A percentile compares a stretch with the other conserved stretches of the same genome.
phyloP scores from a whole-genome alignment of 2,113 vertebrate genomes.

The Etia nguti region DNA sequence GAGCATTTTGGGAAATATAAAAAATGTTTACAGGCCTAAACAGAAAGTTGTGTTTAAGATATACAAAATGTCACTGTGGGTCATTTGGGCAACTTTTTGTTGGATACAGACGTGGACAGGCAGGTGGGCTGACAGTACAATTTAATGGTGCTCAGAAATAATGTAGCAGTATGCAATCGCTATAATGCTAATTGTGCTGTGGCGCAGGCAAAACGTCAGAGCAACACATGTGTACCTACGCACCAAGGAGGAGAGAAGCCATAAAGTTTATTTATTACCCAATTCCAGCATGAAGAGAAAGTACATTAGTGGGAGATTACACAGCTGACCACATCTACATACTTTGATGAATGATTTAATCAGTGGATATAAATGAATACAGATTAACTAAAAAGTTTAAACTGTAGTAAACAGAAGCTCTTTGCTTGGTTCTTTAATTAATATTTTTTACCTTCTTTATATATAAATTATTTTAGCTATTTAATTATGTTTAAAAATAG shows the following conservation, averaged over 20 bases:
- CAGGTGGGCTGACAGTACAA: background rate
- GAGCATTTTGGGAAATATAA: background rate
- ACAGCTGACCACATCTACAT: background rate
- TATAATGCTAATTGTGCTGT: background rate
- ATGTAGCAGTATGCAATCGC: background rate
- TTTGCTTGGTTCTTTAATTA: too few species aligned
- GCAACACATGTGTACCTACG: background rate
- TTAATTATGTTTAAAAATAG: too few species aligned
- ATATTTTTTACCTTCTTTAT: too few species aligned
- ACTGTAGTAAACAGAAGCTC: too few species aligned
- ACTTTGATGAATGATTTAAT: background rate
- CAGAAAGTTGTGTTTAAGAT: background rate
- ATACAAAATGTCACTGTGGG: background rate
- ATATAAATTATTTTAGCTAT: background rate
- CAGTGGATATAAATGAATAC: background rate
- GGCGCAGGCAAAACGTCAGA: background rate
- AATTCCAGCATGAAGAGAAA: background rate
- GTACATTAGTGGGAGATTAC: background rate
- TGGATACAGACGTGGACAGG: background rate
- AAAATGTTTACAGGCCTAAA: fast-evolving
- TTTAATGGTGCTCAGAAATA: background rate
- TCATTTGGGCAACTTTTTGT: background rate
- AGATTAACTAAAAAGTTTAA: too few species aligned
- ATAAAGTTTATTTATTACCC: background rate
- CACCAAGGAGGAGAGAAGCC: too few species aligned